Evolutionary conservation across 2,888 invertebrate genomes (phyloP).

Genomic region (Camponotus fellah): DNA sequence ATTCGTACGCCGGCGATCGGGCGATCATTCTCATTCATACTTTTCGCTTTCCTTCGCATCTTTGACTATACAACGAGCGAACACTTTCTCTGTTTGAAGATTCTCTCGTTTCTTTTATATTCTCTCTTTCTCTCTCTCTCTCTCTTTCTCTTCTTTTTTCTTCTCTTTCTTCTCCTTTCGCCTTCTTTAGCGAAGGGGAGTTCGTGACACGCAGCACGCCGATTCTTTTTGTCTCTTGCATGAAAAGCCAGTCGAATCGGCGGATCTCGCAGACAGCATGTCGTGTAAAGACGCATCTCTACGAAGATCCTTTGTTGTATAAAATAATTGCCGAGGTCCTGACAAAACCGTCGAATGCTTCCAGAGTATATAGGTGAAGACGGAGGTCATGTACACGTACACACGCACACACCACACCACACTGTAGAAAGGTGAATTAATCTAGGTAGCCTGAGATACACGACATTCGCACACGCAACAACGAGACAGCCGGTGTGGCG

Average conservation of each 20-base stretch:
- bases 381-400: conserved; percentile 27
- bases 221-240: neutral
- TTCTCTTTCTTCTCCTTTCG: neutral
- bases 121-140: neutral
- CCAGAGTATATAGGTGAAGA: conserved; percentile 55
- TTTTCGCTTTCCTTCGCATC: conserved; percentile 9
- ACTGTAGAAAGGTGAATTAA: conserved; percentile 40
- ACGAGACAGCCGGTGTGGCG: conserved; percentile 56
- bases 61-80: conserved; percentile 3
- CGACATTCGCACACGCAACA: conserved; percentile 42
- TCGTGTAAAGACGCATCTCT: neutral
- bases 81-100: conserved; percentile 16
- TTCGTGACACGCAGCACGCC: neutral
- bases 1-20: conserved; percentile 32
- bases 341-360: conserved; percentile 64
- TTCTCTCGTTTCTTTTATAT: neutral
- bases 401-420: neutral
- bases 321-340: conserved; percentile 38
- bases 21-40: neutral
- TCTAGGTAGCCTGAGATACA: conserved; percentile 28
- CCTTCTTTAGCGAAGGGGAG: neutral
- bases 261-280: neutral
- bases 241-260: neutral
- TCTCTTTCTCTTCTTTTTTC: neutral
- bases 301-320: conserved; percentile 42